Evolutionary conservation across 2,797 vertebrate species (phyloP).

Genomic region (Pseudochirops cupreus): DNA sequence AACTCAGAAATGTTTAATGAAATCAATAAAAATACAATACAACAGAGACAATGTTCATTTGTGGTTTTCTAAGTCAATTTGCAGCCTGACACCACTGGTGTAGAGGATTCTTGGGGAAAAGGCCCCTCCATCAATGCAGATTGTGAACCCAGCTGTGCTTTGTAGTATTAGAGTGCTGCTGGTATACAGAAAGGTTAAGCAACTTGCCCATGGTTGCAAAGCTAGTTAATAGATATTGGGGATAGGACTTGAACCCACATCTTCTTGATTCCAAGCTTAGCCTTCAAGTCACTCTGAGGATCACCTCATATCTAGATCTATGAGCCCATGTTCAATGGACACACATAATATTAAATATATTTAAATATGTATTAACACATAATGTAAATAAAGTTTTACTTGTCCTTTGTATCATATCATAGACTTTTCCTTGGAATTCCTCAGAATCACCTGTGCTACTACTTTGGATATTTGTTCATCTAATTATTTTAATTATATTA

Average conservation of each 20-base stretch:
- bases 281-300: neutral
- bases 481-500: neutral
- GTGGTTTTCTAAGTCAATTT: neutral
- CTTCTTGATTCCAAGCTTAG: neutral
- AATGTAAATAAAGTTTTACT: neutral
- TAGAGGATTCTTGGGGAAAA: neutral
- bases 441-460: neutral
- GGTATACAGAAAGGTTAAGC: neutral
- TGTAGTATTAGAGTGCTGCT: neutral
- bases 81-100: neutral
- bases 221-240: neutral
- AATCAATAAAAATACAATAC: neutral
- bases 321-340: neutral
- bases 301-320: neutral
- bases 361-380: neutral
- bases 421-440: neutral
- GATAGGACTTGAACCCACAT: neutral
- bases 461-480: neutral
- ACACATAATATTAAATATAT: neutral
- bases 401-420: neutral
- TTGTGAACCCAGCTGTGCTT: neutral
- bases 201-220: neutral
- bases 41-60: neutral
- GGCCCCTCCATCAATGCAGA: neutral
- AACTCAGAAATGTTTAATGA: neutral